phyloP scores from a whole-genome alignment of 2,113 vertebrate species.

The Procavia capensis region DNA sequence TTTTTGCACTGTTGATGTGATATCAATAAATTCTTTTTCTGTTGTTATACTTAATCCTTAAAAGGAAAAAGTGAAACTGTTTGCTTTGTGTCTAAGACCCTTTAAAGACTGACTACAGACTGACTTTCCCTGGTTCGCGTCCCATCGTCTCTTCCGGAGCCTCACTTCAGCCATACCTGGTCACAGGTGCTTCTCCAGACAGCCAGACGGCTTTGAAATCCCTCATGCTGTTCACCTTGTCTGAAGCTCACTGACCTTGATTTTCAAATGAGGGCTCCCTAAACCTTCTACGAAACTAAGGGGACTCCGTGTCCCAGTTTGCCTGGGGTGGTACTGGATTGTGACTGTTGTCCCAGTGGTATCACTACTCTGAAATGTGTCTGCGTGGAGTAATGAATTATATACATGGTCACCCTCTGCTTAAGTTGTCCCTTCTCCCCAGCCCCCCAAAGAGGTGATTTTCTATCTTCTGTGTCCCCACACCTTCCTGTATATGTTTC shows the following conservation, averaged over 20 bases:
- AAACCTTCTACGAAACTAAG: neutral
- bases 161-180: neutral
- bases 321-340: neutral
- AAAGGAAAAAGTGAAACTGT: neutral
- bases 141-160: neutral
- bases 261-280: neutral
- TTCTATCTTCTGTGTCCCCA: neutral
- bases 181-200: neutral
- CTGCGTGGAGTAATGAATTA: neutral
- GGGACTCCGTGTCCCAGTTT: neutral
- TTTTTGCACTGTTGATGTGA: neutral
- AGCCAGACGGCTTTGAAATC: fast-evolving
- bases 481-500: neutral
- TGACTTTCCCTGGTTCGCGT: neutral
- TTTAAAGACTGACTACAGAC: neutral
- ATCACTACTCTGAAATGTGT: neutral
- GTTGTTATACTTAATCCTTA: neutral
- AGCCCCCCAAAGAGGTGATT: fast-evolving
- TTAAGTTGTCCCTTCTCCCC: neutral
- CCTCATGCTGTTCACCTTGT: too few species aligned
- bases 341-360: too few species aligned
- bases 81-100: neutral
- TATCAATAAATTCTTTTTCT: neutral
- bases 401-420: neutral
- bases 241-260: neutral